These are phyloP conservation scores for Chorisops tibialis DNA, from an alignment of 2,888 invertebrate species.

Conservation along the genomic window DNA sequence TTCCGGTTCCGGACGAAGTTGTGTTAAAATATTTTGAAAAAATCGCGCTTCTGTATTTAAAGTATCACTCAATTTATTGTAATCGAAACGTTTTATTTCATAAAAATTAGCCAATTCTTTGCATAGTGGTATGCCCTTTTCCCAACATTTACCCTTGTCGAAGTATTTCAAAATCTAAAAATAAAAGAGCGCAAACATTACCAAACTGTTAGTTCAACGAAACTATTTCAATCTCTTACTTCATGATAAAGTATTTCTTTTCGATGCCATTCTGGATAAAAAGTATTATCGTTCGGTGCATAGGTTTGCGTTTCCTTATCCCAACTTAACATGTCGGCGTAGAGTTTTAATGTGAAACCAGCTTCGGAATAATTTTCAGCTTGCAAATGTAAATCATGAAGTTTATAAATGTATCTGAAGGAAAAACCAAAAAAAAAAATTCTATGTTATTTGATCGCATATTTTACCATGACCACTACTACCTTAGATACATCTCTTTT, in stretches of 20 bases:
- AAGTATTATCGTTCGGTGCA: slow-evolving; percentile 63
- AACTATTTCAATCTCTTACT: slow-evolving; percentile 35
- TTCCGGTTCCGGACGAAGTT: slow-evolving; percentile 86
- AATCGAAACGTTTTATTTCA: slow-evolving; percentile 82
- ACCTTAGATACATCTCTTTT: slow-evolving; percentile 88
- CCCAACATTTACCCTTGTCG: slow-evolving; percentile 96
- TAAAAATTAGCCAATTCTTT: slow-evolving; percentile 86
- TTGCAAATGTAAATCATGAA: slow-evolving; percentile 86
- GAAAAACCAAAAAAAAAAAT: not conserved
- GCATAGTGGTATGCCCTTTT: slow-evolving; percentile 87
- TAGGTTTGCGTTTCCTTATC: slow-evolving; percentile 62
- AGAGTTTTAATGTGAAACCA: slow-evolving; percentile 89
- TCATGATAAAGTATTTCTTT: slow-evolving; percentile 83
- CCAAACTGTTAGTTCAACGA: not conserved
- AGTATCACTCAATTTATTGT: slow-evolving; percentile 79
- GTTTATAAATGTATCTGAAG: slow-evolving; percentile 82
- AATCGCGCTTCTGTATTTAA: slow-evolving; percentile 84
- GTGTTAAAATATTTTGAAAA: slow-evolving; percentile 84
- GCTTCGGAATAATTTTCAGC: slow-evolving; percentile 94
- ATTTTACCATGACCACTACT: not conserved
- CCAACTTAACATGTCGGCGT: slow-evolving; percentile 88
- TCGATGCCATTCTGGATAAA: slow-evolving; percentile 82
- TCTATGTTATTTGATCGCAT: not conserved
- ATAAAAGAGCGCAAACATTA: not conserved
- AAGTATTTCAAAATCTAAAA: slow-evolving; percentile 81